These are phyloP conservation scores for Xylophagus ater DNA, from an alignment of 2,888 invertebrate species.

Conservation along the genomic window DNA sequence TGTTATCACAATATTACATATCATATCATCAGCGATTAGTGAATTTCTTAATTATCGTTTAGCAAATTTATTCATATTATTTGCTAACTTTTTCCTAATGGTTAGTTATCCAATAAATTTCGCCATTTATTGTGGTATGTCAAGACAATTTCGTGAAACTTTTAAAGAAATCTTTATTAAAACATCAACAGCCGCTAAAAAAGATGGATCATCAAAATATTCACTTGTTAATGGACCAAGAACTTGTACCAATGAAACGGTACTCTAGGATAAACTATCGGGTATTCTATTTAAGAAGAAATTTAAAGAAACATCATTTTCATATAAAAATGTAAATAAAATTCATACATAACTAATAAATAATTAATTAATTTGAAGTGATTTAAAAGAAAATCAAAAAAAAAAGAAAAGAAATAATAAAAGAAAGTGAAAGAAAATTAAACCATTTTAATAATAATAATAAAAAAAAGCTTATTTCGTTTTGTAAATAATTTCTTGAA, in stretches of 20 bases:
- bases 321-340: too few species aligned
- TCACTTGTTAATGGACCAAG: slow-evolving; percentile 72
- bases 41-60: slow-evolving; percentile 66
- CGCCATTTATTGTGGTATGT: slow-evolving; percentile 94
- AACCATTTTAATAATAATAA: not conserved
- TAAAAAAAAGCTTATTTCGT: not conserved
- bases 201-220: slow-evolving; percentile 63
- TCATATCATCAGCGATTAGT: slow-evolving; percentile 61
- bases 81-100: slow-evolving; percentile 85
- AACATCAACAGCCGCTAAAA: slow-evolving; percentile 42
- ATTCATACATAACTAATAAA: too few species aligned
- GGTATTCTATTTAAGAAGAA: not conserved
- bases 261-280: slow-evolving; percentile 35
- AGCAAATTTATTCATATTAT: slow-evolving; percentile 63
- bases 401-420: slow-evolving; percentile 14
- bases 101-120: slow-evolving; percentile 89
- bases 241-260: slow-evolving; percentile 75
- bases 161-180: slow-evolving; percentile 73
- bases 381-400: too few species aligned
- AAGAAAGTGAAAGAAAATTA: not conserved
- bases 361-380: too few species aligned
- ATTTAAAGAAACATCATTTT: not conserved
- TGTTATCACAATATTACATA: slow-evolving; percentile 71
- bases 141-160: slow-evolving; percentile 84
- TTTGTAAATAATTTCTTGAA: too few species aligned